Evolutionary conservation across 2,113 vertebrate species (phyloP).

Genomic region (Chinchilla lanigera): DNA sequence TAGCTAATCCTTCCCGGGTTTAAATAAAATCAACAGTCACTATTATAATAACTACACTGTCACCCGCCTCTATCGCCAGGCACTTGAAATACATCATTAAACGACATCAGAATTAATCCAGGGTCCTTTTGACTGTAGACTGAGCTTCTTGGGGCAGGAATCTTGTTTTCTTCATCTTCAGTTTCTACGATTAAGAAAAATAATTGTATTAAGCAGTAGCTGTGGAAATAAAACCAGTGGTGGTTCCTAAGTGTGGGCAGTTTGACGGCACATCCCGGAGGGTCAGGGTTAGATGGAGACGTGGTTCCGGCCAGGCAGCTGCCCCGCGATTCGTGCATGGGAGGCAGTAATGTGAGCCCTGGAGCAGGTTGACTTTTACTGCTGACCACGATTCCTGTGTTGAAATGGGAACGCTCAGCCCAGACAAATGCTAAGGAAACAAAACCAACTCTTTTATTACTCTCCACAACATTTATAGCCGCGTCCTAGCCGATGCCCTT

Average conservation of each 20-base stretch:
- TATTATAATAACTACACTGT: conserved; percentile 55
- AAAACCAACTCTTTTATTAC: conserved; percentile 70
- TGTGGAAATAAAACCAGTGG: conserved; percentile 26
- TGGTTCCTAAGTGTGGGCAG: neutral
- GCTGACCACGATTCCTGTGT: conserved; percentile 15
- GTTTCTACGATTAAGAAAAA: conserved; percentile 56
- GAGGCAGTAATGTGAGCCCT: neutral
- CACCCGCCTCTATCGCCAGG: conserved; percentile 60
- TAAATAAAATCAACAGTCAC: conserved; percentile 69
- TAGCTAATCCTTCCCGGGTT: conserved; percentile 70
- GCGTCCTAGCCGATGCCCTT: conserved; percentile 16
- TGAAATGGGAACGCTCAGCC: conserved; percentile 52
- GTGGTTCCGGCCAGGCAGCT: neutral
- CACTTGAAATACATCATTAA: conserved; percentile 70
- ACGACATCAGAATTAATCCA: conserved; percentile 70
- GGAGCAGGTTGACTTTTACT: neutral
- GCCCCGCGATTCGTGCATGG: neutral
- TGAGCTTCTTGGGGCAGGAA: conserved; percentile 29
- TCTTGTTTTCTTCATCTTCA: conserved; percentile 41
- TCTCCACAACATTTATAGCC: conserved; percentile 53
- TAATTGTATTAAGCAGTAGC: conserved; percentile 36
- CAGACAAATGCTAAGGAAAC: conserved; percentile 72
- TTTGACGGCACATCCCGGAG: neutral
- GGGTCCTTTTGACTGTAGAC: conserved; percentile 38
- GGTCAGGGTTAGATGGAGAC: neutral